Conservation (phyloP, 2,113 vertebrate genomes). For the Psilopogon haemacephalus region DNA sequence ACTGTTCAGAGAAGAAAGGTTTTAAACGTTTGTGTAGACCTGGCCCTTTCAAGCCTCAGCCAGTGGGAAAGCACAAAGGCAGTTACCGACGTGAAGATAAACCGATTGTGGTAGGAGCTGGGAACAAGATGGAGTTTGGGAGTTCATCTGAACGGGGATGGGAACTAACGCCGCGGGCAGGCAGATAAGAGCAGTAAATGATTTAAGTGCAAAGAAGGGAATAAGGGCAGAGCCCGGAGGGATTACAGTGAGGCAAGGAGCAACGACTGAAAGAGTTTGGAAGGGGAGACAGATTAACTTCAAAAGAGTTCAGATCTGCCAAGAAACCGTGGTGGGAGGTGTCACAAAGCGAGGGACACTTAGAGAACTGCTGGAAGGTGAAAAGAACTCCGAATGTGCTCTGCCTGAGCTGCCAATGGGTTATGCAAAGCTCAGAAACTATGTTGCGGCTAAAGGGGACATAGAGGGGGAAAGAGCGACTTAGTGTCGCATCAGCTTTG, state of each 20-base stretch:
- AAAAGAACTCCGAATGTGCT: fast-evolving
- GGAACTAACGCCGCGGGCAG: not conserved
- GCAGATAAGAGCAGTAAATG: not conserved
- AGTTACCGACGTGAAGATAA: not conserved
- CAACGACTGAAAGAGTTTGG: not conserved
- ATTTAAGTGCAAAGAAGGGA: not conserved
- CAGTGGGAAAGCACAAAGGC: not conserved
- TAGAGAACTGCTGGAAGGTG: not conserved
- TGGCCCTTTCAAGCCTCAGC: not conserved
- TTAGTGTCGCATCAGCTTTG: fast-evolving
- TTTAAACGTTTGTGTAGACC: not conserved
- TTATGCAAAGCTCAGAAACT: not conserved
- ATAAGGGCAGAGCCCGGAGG: not conserved
- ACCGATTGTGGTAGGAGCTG: not conserved
- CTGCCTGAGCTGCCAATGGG: not conserved
- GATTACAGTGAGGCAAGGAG: not conserved
- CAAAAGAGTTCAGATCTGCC: not conserved
- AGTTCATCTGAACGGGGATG: not conserved
- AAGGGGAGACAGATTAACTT: not conserved
- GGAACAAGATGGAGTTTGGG: not conserved
- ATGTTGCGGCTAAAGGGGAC: not conserved
- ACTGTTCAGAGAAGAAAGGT: not conserved
- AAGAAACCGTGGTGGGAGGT: not conserved
- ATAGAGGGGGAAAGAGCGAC: not conserved
- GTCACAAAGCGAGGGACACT: not conserved